Evolutionary conservation across 2,888 invertebrate genomes (phyloP).

Genomic region (Amblyteles armatorius): DNA sequence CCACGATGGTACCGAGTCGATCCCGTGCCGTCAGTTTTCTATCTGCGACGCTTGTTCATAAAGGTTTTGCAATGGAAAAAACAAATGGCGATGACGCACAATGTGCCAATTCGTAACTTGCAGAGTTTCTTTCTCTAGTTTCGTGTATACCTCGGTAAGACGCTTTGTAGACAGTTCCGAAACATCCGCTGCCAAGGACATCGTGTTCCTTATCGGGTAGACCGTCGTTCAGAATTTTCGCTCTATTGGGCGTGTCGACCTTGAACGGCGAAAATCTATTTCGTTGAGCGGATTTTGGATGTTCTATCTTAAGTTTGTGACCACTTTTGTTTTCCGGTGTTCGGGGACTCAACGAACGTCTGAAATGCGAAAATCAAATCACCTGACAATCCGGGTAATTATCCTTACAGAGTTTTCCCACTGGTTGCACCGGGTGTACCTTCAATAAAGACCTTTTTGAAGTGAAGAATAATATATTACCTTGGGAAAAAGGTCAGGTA

Average conservation of each 20-base stretch:
- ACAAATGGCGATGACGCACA: neutral
- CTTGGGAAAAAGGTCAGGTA: neutral
- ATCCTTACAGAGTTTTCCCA: neutral
- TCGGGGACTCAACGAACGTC: conserved; percentile 72
- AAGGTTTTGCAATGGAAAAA: neutral
- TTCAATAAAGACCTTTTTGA: neutral
- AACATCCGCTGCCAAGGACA: conserved; percentile 83
- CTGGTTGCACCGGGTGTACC: neutral
- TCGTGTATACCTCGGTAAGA: conserved; percentile 81
- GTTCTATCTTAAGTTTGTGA: conserved; percentile 57
- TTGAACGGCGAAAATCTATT: conserved; percentile 75
- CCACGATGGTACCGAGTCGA: too few relatives aligned
- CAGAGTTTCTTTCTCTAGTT: conserved; percentile 1
- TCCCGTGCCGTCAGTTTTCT: too few relatives aligned
- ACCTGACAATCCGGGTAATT: neutral
- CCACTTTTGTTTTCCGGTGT: conserved; percentile 68
- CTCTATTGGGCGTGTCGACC: conserved; percentile 81
- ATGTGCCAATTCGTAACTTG: neutral
- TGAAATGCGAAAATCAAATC: conserved; percentile 37
- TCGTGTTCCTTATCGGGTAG: conserved; percentile 71
- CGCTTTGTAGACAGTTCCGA: conserved; percentile 84
- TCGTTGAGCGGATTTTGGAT: conserved; percentile 43
- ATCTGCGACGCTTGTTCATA: neutral
- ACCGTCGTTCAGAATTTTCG: conserved; percentile 78
- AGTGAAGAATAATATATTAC: neutral